These are phyloP conservation scores for Poeciliopsis presidionis DNA, from an alignment of 2,797 vertebrate genomes.

Conservation along the genomic window DNA sequence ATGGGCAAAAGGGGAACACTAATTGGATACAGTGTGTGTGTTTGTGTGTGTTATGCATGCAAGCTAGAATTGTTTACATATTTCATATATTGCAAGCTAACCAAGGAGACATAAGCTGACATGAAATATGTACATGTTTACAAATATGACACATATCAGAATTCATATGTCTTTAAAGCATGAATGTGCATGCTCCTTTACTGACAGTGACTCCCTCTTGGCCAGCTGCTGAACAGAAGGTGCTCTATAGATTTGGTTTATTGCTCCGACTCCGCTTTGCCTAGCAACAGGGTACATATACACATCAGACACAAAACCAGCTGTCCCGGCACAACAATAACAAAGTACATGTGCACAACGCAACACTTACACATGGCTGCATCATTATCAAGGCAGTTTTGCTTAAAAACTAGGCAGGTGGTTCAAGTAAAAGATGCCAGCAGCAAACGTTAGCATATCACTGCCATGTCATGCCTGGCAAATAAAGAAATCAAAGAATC, in stretches of 20 bases:
- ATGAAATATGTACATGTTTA: conserved; percentile 36
- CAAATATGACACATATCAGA: conserved; percentile 22
- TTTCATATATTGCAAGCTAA: conserved; percentile 6
- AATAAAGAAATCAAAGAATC: background rate
- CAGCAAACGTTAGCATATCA: conserved; percentile 12
- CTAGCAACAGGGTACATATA: conserved; percentile 82
- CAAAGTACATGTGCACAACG: conserved; percentile 54
- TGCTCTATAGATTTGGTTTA: conserved; percentile 74
- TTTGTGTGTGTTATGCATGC: conserved; percentile 3
- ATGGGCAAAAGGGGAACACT: conserved; percentile 60
- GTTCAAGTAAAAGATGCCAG: background rate
- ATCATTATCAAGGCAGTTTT: conserved; percentile 14
- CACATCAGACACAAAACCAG: conserved; percentile 80
- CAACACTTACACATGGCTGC: conserved; percentile 13
- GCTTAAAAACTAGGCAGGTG: conserved; percentile 15
- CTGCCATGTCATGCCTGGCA: background rate
- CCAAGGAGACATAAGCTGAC: conserved; percentile 9
- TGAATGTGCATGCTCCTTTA: conserved; percentile 49
- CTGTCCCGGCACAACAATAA: conserved; percentile 66
- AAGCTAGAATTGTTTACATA: conserved; percentile 7
- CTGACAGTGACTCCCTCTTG: conserved; percentile 63
- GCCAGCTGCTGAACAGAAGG: conserved; percentile 81
- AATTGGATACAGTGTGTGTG: conserved; percentile 25
- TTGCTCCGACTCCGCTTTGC: conserved; percentile 83
- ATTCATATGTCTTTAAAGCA: conserved; percentile 15